Percentiles rank a stretch among this genome's conserved stretches.
Conservation (phyloP, 2,797 vertebrate genomes). For the Myotis myotis region DNA sequence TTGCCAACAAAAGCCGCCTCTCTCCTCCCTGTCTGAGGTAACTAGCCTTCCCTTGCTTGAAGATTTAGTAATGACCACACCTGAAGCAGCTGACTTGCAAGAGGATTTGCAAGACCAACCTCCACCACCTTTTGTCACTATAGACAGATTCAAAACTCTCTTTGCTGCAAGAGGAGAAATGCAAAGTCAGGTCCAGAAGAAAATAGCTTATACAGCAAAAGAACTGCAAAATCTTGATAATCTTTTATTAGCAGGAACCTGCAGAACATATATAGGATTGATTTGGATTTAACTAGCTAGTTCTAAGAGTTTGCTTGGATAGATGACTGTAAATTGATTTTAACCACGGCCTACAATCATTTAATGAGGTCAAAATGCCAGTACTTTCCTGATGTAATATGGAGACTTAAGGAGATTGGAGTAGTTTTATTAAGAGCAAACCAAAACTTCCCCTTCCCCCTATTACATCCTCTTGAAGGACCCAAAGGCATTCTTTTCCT, state of each 20-base stretch:
- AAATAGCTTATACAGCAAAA: not conserved
- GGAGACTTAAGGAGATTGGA: not conserved
- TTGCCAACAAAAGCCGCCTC: not conserved
- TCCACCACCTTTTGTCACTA: not conserved
- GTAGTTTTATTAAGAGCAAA: not conserved
- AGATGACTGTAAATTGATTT: constrained; percentile 2
- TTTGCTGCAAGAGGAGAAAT: not conserved
- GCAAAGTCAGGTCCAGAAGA: not conserved
- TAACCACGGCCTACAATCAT: not conserved
- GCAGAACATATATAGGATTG: not conserved
- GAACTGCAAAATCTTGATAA: not conserved
- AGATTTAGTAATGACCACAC: not conserved
- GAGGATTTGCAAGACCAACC: not conserved
- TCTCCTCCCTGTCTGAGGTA: not conserved
- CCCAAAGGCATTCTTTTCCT: not conserved
- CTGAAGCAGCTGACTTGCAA: not conserved
- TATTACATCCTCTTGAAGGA: not conserved
- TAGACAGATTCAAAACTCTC: not conserved
- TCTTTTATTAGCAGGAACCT: not conserved
- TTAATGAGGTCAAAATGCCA: constrained; percentile 38
- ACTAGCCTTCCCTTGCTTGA: not conserved
- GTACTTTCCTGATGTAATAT: not conserved
- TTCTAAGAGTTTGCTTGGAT: not conserved
- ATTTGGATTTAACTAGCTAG: not conserved
- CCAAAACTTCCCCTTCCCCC: not conserved